phyloP scores from a whole-genome alignment of 2,797 vertebrate genomes.

The Hypotaenidia philippensis region DNA sequence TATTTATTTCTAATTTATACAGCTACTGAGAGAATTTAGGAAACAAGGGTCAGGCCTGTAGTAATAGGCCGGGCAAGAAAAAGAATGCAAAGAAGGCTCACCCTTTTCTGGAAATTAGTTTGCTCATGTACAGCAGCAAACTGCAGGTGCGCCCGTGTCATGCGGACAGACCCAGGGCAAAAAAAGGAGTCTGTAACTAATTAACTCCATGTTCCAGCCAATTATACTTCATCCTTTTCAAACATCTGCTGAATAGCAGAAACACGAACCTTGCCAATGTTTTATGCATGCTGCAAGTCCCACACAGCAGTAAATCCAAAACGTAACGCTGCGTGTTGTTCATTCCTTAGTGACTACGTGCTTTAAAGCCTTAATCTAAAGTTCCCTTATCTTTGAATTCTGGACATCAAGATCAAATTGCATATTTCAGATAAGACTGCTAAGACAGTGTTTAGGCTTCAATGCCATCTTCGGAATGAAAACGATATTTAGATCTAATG shows the following conservation, averaged over 20 bases:
- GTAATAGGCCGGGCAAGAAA: constrained; percentile 31
- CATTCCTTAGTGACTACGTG: constrained; percentile 4
- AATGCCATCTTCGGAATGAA: background rate
- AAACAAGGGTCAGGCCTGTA: constrained; percentile 46
- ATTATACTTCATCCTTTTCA: constrained; percentile 68
- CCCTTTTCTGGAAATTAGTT: constrained; percentile 36
- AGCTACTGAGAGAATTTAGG: constrained; percentile 34
- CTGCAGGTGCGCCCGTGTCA: background rate
- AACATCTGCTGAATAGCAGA: constrained; percentile 74
- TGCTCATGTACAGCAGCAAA: constrained; percentile 10
- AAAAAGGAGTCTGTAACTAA: constrained; percentile 68
- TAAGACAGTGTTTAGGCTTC: background rate
- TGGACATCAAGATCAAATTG: constrained; percentile 32
- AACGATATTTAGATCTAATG: background rate
- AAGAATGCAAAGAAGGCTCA: background rate
- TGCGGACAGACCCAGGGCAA: constrained; percentile 46
- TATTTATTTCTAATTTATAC: constrained; percentile 75
- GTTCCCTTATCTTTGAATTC: constrained; percentile 2
- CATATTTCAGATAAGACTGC: background rate
- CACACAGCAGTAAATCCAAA: constrained; percentile 57
- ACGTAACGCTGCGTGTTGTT: background rate
- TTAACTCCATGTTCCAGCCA: constrained; percentile 66
- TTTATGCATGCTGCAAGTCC: constrained; percentile 69
- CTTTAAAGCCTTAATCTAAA: background rate
- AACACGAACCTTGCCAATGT: constrained; percentile 35